Base-by-base conservation (phyloP, 2,888 invertebrate species). In the Nudaria mundana region DNA sequence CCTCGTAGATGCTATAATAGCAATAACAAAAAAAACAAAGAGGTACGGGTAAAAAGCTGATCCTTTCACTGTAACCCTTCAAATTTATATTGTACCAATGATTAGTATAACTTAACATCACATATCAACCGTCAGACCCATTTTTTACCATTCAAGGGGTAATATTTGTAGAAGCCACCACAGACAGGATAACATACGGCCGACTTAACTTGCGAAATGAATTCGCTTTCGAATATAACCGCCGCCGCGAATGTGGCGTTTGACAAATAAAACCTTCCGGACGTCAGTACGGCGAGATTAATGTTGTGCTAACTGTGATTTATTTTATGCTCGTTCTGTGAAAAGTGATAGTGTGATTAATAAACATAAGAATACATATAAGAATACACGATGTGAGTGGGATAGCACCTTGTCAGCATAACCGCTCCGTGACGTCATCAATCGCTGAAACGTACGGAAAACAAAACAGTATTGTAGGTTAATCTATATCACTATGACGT, bases 201-300 rank as follows among this genome's bases (percentile, higher is more conserved):
- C 39, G 60, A 53, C 52, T 59, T 63, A 55, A 60, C 49, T 50
- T 26, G 40, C 44, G 37, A 49, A 61, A 61, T 60, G 60, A 62
- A 61, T 56, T 58, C 58, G 59, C 56, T 53, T 56, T 53, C 53
- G 51, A 53, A 58, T 49, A 50, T 52, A 49, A 49, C 58, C 46
- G 32, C 39, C 46, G 32, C 39, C 39, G 50, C 37, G 37, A 53
- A 53, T 59, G 53, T 59, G 60, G 51, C 45, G 50, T 53, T 56
- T 44, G 60, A 59, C 56, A 56, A 56, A 56, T 56, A 56, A 59
- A 56, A 59, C 59, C 56, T 56, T 59, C 48, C 33, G 40, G 39
- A 34, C 56, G 56, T 59, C 52, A 41, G 48, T 37, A 38, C 48
- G 32, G 35, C 29, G 30, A 56, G 59, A 56, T 56, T 56, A 59